Base-by-base conservation (phyloP, 53 echinoderm and acorn worm species). In the Antedon mediterranea region DNA sequence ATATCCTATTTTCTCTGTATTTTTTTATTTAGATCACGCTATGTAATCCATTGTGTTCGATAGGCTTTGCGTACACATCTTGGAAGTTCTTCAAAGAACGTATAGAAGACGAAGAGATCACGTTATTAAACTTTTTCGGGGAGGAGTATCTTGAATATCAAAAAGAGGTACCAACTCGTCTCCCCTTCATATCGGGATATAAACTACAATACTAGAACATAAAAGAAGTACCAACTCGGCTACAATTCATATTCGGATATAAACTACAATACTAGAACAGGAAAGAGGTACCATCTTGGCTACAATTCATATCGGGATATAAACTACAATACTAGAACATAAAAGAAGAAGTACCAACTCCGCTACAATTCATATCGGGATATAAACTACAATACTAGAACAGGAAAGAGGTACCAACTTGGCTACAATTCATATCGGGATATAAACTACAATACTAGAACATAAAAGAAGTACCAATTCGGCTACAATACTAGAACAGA, bases 41-140 rank as follows among this genome's bases (percentile, higher is more conserved):
- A 80, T 90, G 92, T 75, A 98, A 98, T 80, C 98, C 98, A 8
- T 30, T 92, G 30, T 98, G 98, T 75, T 76, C 90, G 31, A 71
- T 98, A 3, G 98, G 78, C 23, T 98, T 92, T 85, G 86, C 88
- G 5, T n/a, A 90, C 18, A 86, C 98, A 73, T 98, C 98, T 13
- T 98, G 98, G 98, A 73, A 88, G 30, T 98, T 98, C 80, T 98
- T 98, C 77, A 98, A 88, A 26, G 98, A 89, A 82, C 84, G 98
- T 6, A 85, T 98, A 5, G 98, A 90, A 72, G 98, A 98, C 32
- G 98, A 98, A 80, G 98, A 98, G 73, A 90, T 98, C 0, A 90
- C 91, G 0, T 81, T 98, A 8, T 70, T 98, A 0, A 89, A 92
- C 15, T 98, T 98, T 86, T 98, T 98, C 30, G 98, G 98, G 15